Evolutionary conservation across 2,888 invertebrate genomes (phyloP), one percentile per base, ranked within the genome.

Genomic region (Cryptops parisi): DNA sequence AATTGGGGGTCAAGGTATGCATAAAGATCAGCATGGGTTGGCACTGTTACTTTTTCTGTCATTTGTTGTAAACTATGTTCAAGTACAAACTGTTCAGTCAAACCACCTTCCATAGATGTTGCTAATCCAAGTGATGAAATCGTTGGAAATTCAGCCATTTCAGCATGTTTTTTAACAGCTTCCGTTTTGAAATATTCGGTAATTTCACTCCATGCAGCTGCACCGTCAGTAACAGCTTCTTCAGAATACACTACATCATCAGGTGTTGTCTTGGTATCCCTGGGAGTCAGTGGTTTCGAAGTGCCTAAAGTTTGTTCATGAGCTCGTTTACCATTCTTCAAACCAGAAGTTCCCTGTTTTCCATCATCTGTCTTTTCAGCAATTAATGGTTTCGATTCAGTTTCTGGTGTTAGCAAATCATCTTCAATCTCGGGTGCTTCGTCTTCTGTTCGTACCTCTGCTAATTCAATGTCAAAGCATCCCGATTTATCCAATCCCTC

Each of bases 361-460:
- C 17, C 45, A 26, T 27, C 27, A 6, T 23, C 6, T 24, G 6
- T 21, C 17, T 38, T 44, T 6, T 55, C 55, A 21, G 26, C 50
- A 19, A 38, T 25, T 22, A 48, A 17, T 5, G 47, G 21, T 22
- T 54, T 33, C n/a, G 43, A 48, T 27, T 57, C 62, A 44, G 61
- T 59, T 9, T 61, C 60, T 5, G 62, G 59, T 17, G 60, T 57
- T 21, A 60, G 57, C 12, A 60, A 59, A 48, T 64, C 65, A 56
- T 65, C 62, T 54, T 66, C 64, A 47, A 69, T 63, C 54, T 68
- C 67, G 51, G 68, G 64, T 46, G 64, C 64, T 53, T 67, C 67
- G 61, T 67, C 69, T 60, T 68, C 68, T 24, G 67, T 64, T 55
- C 66, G 64, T 41, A 66, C 67, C 57, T 68, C 67, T 19, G 61